These are phyloP conservation scores for Podocnemis expansa DNA, from an alignment of 2,113 vertebrate species.

Conservation along the genomic window DNA sequence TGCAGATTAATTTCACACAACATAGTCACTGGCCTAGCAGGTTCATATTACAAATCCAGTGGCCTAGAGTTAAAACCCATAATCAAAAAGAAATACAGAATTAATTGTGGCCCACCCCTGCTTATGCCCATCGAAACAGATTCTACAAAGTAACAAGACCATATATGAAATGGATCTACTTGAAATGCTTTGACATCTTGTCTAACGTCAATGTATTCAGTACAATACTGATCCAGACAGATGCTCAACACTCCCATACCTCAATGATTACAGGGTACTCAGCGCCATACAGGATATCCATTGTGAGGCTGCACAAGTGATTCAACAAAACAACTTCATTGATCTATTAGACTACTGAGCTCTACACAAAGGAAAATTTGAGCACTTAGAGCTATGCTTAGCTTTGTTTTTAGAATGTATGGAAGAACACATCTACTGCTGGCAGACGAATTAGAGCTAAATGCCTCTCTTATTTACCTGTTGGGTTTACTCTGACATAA, in stretches of 20 bases:
- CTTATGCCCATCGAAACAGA: neutral
- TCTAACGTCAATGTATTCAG: fast-evolving
- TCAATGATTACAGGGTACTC: neutral
- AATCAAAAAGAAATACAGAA: neutral
- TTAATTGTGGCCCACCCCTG: neutral
- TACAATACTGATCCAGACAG: neutral
- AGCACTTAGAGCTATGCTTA: fast-evolving
- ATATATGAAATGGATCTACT: fast-evolving
- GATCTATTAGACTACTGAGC: neutral
- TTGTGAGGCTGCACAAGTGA: fast-evolving
- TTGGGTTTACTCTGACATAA: neutral
- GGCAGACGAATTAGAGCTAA: too few species aligned
- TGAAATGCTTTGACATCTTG: neutral
- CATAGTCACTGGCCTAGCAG: neutral
- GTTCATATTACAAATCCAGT: neutral
- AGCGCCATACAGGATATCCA: neutral
- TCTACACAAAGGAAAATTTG: neutral
- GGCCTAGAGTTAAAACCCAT: neutral
- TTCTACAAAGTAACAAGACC: neutral
- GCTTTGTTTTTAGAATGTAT: neutral
- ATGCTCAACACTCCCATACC: neutral
- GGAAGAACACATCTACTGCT: neutral
- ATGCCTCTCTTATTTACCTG: neutral
- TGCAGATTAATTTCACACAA: neutral
- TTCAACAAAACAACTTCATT: neutral